Percentiles rank a stretch among this genome's conserved stretches.
Conservation (phyloP, 1,140 invertebrate species). For the Gryon sp. region DNA sequence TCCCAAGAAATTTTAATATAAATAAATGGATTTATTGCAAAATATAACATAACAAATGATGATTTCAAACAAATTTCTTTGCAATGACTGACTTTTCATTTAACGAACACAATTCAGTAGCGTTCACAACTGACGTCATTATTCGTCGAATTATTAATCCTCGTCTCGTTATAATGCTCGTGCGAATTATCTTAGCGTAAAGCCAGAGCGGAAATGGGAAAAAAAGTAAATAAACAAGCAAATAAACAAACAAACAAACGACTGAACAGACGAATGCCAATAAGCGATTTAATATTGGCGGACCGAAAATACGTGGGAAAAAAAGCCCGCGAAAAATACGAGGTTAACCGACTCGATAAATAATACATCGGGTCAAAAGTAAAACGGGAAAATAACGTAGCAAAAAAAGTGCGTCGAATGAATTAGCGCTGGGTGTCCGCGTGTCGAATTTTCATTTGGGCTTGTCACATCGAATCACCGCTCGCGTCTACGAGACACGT, state of each 20-base stretch:
- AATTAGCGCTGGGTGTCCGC: slow-evolving; percentile 10
- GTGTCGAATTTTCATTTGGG: slow-evolving; percentile 41
- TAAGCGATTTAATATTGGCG: slow-evolving; percentile 49
- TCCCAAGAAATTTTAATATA: no score
- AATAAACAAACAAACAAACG: slow-evolving; percentile 39
- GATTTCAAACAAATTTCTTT: slow-evolving; percentile 24
- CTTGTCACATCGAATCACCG: slow-evolving; percentile 42
- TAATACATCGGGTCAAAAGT: slow-evolving; percentile 47
- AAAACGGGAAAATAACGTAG: slow-evolving; percentile 45
- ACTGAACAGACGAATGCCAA: slow-evolving; percentile 32
- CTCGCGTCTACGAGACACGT: slow-evolving; percentile 48
- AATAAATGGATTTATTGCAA: no score
- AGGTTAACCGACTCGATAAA: slow-evolving; percentile 46
- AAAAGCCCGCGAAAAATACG: slow-evolving; percentile 39
- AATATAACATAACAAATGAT: no score
- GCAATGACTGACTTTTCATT: slow-evolving; percentile 14
- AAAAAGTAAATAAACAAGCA: slow-evolving; percentile 37
- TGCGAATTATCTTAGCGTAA: slow-evolving; percentile 43
- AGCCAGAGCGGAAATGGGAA: slow-evolving; percentile 11
- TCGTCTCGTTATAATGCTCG: slow-evolving; percentile 25
- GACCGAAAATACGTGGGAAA: slow-evolving; percentile 36
- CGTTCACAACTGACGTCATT: slow-evolving; percentile 30
- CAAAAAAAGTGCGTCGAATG: slow-evolving; percentile 39
- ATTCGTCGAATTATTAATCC: slow-evolving; percentile 29
- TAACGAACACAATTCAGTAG: slow-evolving; percentile 2